phyloP scores from a whole-genome alignment of 2,113 vertebrate species.

The Phoenicopterus ruber region DNA sequence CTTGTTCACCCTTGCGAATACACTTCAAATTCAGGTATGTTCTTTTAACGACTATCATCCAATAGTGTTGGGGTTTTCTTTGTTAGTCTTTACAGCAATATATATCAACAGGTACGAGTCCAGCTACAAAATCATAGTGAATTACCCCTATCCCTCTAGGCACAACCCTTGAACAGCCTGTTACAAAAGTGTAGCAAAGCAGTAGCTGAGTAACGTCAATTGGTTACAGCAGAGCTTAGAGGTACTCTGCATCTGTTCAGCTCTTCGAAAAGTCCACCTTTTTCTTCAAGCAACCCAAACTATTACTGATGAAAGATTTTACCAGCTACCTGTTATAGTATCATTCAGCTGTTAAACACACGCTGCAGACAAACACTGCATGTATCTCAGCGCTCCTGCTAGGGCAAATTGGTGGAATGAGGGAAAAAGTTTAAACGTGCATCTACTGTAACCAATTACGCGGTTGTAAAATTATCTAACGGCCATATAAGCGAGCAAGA shows the following conservation, averaged over 20 bases:
- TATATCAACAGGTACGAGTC: neutral
- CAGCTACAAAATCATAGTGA: neutral
- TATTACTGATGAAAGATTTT: neutral
- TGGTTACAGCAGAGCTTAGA: neutral
- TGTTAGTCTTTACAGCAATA: neutral
- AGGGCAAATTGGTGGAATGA: neutral
- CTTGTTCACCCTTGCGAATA: neutral
- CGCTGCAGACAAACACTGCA: neutral
- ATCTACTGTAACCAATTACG: neutral
- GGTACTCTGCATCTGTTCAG: neutral
- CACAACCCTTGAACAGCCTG: neutral
- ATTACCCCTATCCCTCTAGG: neutral
- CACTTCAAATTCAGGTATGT: neutral
- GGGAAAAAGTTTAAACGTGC: neutral
- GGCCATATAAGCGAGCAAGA: rapidly evolving
- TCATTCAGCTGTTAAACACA: neutral
- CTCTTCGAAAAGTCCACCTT: neutral
- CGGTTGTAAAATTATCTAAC: neutral
- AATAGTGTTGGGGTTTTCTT: rapidly evolving
- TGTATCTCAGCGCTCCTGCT: neutral
- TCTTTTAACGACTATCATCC: neutral
- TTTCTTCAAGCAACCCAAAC: neutral
- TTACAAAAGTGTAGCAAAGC: neutral
- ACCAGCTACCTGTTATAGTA: neutral
- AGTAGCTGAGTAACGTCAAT: rapidly evolving